Evolutionary conservation across 1,140 invertebrate genomes (phyloP).

Genomic region (Conus ventricosus): DNA sequence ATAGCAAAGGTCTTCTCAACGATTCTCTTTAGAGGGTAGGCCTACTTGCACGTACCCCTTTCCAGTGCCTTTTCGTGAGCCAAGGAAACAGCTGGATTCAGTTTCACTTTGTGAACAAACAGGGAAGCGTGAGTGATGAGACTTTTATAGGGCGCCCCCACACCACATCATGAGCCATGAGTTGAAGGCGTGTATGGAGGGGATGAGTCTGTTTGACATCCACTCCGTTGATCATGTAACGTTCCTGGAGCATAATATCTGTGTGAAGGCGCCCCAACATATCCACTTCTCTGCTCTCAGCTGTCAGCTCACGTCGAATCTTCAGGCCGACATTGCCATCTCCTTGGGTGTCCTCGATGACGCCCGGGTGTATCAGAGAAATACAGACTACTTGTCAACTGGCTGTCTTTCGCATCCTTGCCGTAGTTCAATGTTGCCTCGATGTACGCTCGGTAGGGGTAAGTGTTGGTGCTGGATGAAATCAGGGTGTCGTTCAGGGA

Average conservation of each 20-base stretch:
- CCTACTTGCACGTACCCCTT: slow-evolving; percentile 23
- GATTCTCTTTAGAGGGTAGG: slow-evolving; percentile 13
- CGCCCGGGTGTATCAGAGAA: not conserved
- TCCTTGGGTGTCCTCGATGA: not conserved
- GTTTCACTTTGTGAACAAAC: slow-evolving; percentile 20
- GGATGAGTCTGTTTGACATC: slow-evolving; percentile 15
- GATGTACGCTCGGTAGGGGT: slow-evolving; percentile 14
- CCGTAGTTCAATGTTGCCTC: not conserved
- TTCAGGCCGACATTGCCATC: not conserved
- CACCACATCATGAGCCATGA: not conserved
- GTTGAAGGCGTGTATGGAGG: not conserved
- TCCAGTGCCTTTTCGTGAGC: not conserved
- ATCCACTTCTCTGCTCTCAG: not conserved
- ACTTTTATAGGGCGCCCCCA: not conserved
- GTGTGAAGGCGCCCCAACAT: not conserved
- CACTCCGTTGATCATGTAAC: not conserved
- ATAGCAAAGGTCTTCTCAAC: not conserved
- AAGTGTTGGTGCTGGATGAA: not conserved
- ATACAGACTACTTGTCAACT: not conserved
- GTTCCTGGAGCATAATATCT: not conserved
- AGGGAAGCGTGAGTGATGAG: not conserved
- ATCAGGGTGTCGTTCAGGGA: slow-evolving; percentile 17
- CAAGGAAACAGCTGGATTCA: not conserved
- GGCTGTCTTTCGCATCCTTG: not conserved
- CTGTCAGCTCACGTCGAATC: not conserved